Evolutionary conservation across 2,888 invertebrate species (phyloP), one percentile per base, ranked within the genome.

Genomic region (Tenthredo notha): DNA sequence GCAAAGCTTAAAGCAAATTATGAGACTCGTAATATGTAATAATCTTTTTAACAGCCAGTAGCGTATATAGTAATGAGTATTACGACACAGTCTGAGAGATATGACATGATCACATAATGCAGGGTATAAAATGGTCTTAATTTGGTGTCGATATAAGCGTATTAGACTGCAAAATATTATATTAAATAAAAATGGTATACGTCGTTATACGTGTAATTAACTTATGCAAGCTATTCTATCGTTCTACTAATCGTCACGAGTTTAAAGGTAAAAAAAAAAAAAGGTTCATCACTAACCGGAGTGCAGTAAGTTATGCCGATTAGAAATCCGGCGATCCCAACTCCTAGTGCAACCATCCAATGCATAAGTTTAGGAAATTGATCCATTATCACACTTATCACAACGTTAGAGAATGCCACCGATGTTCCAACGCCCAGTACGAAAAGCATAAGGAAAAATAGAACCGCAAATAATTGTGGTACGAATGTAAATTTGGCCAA

Each of bases 401-500:
- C 94, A 47, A 95, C 95, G 21, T 96, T 95, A 86, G 96, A 95
- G 15, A 97, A 93, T 0, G 96, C 96, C 10, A 96, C 96, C 18
- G 96, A 95, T 72, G 96, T 96, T 0, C 97, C 97, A 37, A 97
- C 94, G 12, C 97, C 97, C 87, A 97, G 94, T 4, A 97, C 96
- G 87, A 96, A 95, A 92, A 97, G 94, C 97, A 97, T 97, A 88
- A 97, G 94, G 94, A 97, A 97, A 94, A 97, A 97, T 18, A 97
- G 93, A 4, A 97, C 96, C 0, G 97, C 94, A 92, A 97, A 97
- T 47, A 97, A 92, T 95, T 97, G 97, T 2, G 97, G 97, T 47
- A 96, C 95, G 54, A 94, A 93, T 54, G 95, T 94, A 87, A 97
- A 97, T 90, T 96, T 96, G 0, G 96, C 95, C 86, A 97, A 96